A percentile compares a stretch with the other conserved stretches of the same genome.
phyloP scores from a whole-genome alignment of 2,113 vertebrate species.

The Chaetorhynchus papuensis region DNA sequence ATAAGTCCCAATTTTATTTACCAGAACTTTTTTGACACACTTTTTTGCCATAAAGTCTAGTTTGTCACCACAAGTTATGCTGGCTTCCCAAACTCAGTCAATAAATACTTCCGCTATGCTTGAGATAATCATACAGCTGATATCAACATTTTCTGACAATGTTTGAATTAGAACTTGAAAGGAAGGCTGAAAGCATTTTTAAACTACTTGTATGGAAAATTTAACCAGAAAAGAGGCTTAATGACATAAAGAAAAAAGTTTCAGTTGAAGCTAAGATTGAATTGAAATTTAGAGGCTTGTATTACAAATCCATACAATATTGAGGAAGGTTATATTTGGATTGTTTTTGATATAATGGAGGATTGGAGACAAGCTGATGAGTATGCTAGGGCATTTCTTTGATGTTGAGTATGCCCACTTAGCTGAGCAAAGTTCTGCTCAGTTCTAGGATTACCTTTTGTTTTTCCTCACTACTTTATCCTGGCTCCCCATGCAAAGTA shows the following conservation, averaged over 20 bases:
- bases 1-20: neutral
- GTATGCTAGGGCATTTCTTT: neutral
- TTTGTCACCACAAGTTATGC: neutral
- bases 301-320: neutral
- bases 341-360: neutral
- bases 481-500: neutral
- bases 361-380: neutral
- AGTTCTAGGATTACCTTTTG: neutral
- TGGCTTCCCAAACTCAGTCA: neutral
- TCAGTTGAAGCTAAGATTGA: neutral
- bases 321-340: neutral
- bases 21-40: rapidly evolving
- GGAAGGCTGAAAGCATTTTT: neutral
- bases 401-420: neutral
- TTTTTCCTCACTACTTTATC: neutral
- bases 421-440: neutral
- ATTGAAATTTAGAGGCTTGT: neutral
- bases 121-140: neutral
- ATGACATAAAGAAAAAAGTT: neutral
- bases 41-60: neutral
- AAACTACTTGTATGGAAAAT: neutral
- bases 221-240: neutral
- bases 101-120: neutral
- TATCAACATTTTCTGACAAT: neutral
- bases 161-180: neutral